phyloP scores from a whole-genome alignment of 2,113 vertebrate species.

The Lampris megalopsis region DNA sequence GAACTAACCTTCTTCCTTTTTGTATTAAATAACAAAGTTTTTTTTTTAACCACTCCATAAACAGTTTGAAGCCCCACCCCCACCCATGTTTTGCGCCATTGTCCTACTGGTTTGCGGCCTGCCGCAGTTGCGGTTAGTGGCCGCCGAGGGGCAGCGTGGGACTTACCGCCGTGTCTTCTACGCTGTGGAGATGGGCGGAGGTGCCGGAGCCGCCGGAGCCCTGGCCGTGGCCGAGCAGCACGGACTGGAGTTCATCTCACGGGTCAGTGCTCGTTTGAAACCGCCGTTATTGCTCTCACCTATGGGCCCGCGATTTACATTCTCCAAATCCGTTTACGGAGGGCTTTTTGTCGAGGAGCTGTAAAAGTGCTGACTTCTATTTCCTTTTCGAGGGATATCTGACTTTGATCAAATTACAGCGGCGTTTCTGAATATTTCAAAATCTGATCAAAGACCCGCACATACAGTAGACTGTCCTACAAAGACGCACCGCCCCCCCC shows the following conservation, averaged over 20 bases:
- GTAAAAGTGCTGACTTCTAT: slow-evolving; percentile 92
- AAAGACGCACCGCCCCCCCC: neutral
- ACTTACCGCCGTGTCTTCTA: slow-evolving; percentile 87
- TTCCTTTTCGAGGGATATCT: slow-evolving; percentile 90
- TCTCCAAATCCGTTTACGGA: slow-evolving; percentile 85
- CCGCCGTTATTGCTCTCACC: slow-evolving; percentile 86
- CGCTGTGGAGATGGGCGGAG: slow-evolving; percentile 85
- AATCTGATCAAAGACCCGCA: slow-evolving; percentile 88
- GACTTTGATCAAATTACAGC: slow-evolving; percentile 94
- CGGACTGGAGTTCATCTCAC: slow-evolving; percentile 90
- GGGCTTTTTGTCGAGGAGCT: slow-evolving; percentile 85
- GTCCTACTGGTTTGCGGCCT: slow-evolving; percentile 70
- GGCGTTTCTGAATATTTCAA: slow-evolving; percentile 92
- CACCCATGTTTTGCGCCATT: slow-evolving; percentile 58
- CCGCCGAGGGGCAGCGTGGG: slow-evolving; percentile 95
- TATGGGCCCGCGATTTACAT: slow-evolving; percentile 86
- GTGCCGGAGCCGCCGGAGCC: slow-evolving; percentile 83
- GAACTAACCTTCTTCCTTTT: no score
- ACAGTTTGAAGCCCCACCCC: slow-evolving; percentile 13
- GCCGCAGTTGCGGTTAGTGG: slow-evolving; percentile 84
- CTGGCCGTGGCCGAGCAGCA: slow-evolving; percentile 88
- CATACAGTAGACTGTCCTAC: neutral
- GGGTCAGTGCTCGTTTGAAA: slow-evolving; percentile 93
- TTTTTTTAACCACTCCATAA: neutral
- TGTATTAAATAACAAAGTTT: neutral